Evolutionary conservation across 2,113 vertebrate species (phyloP), one percentile per base, ranked within the genome.

Genomic region (Peromyscus californicus): DNA sequence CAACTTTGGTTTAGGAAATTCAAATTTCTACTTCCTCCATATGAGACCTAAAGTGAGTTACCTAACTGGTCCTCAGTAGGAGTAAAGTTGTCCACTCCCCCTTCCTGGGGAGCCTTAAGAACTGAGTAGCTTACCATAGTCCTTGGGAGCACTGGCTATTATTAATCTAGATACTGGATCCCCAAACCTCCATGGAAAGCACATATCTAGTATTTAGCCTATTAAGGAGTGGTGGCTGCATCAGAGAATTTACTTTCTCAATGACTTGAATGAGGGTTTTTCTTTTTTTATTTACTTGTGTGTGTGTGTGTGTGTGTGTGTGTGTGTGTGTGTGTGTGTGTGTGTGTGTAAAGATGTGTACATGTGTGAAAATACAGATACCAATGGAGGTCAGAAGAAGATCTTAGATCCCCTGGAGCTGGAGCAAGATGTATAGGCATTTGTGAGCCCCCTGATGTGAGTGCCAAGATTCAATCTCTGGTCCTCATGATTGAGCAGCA

Each of bases 201-300:
- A 19, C 0, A 0, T 42, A 21, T 72, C 39, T 91, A 6, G 31
- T 29, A 42, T 45, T 88, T 63, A 78, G 11, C 26, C 21, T 96
- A 0, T 63, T 67, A 13, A 15, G 4, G 26, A 70, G 16, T 15
- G 51, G 12, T 11, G 12, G 33, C 39, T 74, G 0, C 11, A 5
- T 65, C 2, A 75, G 19, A 45, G 5, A 31, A 65, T 69, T 90
- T 51, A 91, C 29, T 45, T 70, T 59, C 75, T n/a, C 26, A 13
- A 33, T 45, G 24, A 54, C 17, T 9, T 45, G 15, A 26, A 86
- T 9, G 7, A 67, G 13, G 7, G 33, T 84, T 84, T 61, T 67
- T 33, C 2, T 67, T 65, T 85, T 63, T 63, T 21, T 31, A 1
- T 84, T 1, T 61, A 3, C 16, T 11, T 26, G 3, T 39, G 11